Evolutionary conservation across 2,797 vertebrate species (phyloP).

Genomic region (Morelia viridis): DNA sequence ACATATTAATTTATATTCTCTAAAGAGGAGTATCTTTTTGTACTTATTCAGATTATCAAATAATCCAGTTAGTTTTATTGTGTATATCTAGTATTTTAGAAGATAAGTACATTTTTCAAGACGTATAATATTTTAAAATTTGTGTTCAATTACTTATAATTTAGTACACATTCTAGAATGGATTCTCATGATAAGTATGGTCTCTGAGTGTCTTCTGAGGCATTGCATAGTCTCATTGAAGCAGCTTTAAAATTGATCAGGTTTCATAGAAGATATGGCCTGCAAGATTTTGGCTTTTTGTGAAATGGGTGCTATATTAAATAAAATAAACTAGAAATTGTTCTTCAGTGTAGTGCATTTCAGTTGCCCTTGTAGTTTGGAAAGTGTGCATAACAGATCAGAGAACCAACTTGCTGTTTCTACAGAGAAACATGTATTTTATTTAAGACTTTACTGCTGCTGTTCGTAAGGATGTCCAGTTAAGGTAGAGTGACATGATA

Average conservation of each 20-base stretch:
- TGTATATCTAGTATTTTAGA: background rate
- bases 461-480: background rate
- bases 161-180: background rate
- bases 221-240: background rate
- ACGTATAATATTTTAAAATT: background rate
- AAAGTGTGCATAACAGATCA: background rate
- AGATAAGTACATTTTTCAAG: slow-evolving; percentile 10
- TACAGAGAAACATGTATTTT: background rate
- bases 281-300: slow-evolving; percentile 38
- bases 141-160: background rate
- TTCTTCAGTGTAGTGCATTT: background rate
- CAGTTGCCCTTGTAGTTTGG: background rate
- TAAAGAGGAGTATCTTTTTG: background rate
- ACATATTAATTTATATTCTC: background rate
- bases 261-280: background rate
- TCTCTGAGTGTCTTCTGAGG: background rate
- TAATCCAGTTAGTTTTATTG: background rate
- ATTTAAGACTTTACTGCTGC: background rate
- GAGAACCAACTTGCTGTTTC: too few relatives aligned
- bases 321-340: slow-evolving; percentile 17
- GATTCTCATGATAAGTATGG: background rate
- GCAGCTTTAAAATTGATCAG: slow-evolving; percentile 2
- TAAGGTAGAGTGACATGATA: background rate
- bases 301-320: slow-evolving; percentile 9
- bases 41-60: background rate